Conservation (phyloP, 1,140 invertebrate species). For the Trachymyrmex septentrionalis region DNA sequence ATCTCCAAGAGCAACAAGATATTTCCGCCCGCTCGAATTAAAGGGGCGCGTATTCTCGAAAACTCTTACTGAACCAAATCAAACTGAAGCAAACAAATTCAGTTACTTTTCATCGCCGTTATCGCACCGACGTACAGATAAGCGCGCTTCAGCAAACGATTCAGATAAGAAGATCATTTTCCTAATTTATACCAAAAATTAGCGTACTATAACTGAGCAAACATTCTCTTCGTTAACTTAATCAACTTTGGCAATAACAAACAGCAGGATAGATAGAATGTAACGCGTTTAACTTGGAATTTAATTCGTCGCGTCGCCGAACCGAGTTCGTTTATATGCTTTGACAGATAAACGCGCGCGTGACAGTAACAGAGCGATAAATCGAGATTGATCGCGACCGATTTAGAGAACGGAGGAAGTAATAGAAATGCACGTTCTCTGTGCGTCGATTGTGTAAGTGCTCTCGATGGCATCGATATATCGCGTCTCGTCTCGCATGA, state of each 20-base stretch:
- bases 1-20: conserved; percentile 16
- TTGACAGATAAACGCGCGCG: conserved; percentile 17
- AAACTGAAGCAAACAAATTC: not conserved
- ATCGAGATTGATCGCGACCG: conserved; percentile 47
- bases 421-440: conserved; percentile 37
- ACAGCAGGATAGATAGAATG: not conserved
- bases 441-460: conserved; percentile 39
- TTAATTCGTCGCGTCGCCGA: conserved; percentile 13
- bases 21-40: conserved; percentile 39
- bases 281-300: not conserved
- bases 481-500: conserved; percentile 51
- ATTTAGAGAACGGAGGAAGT: conserved; percentile 53
- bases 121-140: not conserved
- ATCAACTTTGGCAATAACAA: not conserved
- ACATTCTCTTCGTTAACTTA: not conserved
- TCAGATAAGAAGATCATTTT: not conserved
- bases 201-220: not conserved
- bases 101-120: conserved; percentile 6
- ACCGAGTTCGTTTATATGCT: conserved; percentile 1
- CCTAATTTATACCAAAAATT: not conserved
- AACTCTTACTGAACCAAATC: conserved; percentile 5
- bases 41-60: conserved; percentile 40
- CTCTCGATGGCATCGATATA: conserved; percentile 49
- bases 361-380: conserved; percentile 54
- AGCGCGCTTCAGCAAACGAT: not conserved